Percentiles rank a stretch among this genome's conserved stretches.
These are phyloP conservation scores for Musca vetustissima DNA, from an alignment of 1,140 invertebrate species.

Conservation along the genomic window DNA sequence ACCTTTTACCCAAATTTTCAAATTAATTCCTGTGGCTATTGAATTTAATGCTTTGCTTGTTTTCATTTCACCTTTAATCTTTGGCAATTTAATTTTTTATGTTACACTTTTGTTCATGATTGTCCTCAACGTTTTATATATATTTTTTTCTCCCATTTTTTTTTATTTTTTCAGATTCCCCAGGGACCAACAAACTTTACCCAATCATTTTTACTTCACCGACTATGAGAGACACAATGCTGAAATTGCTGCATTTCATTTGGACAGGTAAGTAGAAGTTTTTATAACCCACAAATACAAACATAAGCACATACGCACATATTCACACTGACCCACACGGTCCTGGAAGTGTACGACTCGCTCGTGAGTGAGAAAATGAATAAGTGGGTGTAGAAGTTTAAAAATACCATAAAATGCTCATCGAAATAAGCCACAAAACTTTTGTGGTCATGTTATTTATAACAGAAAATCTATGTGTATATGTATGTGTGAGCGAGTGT, in stretches of 20 bases:
- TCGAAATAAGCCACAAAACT: no score
- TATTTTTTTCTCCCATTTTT: background rate
- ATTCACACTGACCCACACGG: no score
- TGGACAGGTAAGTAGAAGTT: slow-evolving; percentile 85
- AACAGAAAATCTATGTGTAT: no score
- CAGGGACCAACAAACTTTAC: slow-evolving; percentile 91
- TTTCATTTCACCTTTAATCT: slow-evolving; percentile 2
- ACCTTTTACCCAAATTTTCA: background rate
- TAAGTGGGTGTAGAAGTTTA: no score
- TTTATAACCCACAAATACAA: no score
- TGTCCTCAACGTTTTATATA: no score
- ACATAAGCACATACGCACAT: no score
- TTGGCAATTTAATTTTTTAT: slow-evolving; percentile 5
- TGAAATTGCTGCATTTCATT: slow-evolving; percentile 97
- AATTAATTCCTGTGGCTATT: background rate
- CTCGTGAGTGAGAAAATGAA: no score
- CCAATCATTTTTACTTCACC: slow-evolving; percentile 99
- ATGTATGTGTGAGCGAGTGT: no score
- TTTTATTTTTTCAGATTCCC: slow-evolving; percentile 75
- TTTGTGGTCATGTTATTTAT: no score
- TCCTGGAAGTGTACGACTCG: no score
- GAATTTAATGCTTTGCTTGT: background rate
- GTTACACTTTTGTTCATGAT: slow-evolving; percentile 4
- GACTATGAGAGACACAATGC: slow-evolving; percentile 97
- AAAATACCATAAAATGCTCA: no score